These are phyloP conservation scores for Mormyrus lacerda DNA, from an alignment of 2,113 vertebrate species.

Conservation along the genomic window DNA sequence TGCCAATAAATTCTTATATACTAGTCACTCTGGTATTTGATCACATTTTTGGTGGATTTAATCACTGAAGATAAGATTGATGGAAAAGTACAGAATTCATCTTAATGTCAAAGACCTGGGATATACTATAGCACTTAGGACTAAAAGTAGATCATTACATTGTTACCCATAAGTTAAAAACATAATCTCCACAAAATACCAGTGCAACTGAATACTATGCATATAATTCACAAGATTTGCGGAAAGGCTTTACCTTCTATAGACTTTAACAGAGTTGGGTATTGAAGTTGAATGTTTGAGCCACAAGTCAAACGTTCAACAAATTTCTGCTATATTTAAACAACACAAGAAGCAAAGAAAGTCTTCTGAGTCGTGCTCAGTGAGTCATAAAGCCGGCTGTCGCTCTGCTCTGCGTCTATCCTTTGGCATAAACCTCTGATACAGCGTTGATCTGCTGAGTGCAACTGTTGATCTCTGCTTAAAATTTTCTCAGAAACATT, in stretches of 20 bases:
- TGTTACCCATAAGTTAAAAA: background rate
- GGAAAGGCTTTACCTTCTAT: background rate
- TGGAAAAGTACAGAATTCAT: background rate
- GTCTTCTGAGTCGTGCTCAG: background rate
- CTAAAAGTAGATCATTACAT: background rate
- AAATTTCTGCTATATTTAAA: slow-evolving; percentile 3
- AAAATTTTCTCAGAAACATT: background rate
- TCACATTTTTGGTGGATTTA: background rate
- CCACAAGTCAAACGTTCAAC: background rate
- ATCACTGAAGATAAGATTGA: background rate
- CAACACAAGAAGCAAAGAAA: background rate
- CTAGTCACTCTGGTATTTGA: background rate
- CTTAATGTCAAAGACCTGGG: background rate
- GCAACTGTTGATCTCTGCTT: background rate
- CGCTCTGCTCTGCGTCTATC: background rate
- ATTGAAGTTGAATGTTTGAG: background rate
- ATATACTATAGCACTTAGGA: background rate
- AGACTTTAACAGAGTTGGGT: background rate
- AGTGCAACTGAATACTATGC: background rate
- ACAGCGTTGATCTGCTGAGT: background rate
- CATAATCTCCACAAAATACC: background rate
- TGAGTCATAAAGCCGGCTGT: background rate
- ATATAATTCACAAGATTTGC: background rate
- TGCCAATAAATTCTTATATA: background rate
- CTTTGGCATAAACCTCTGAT: background rate